Percentiles rank a stretch among this genome's conserved stretches.
Conservation (phyloP, 2,113 vertebrate genomes). For the Microcebus jonahi region DNA sequence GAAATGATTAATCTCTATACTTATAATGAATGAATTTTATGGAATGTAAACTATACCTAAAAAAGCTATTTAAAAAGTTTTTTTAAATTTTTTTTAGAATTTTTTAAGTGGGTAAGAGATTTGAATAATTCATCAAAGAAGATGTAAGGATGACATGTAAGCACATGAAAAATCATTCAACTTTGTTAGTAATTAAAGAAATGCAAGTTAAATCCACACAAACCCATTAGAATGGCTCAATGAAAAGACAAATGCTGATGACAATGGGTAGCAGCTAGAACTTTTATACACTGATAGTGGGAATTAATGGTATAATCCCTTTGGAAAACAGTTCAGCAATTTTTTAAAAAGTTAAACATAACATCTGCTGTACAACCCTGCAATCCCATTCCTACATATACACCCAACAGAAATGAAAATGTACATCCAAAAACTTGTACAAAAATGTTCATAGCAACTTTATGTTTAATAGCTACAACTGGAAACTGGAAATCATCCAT, state of each 20-base stretch:
- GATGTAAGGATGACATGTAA: neutral
- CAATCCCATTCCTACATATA: neutral
- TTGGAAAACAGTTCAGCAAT: neutral
- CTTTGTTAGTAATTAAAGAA: neutral
- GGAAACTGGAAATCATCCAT: conserved; percentile 4
- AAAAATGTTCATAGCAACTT: neutral
- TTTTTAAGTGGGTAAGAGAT: neutral
- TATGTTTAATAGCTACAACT: neutral
- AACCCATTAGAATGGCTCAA: neutral
- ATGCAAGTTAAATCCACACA: neutral
- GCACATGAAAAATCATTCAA: neutral
- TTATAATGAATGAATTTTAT: neutral
- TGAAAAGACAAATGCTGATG: neutral
- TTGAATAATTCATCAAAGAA: conserved; percentile 14
- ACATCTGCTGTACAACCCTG: neutral
- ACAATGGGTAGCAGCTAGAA: neutral
- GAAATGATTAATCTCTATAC: neutral
- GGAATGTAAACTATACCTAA: neutral
- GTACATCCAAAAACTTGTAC: neutral
- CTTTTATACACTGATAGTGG: neutral
- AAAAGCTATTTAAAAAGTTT: conserved; percentile 4
- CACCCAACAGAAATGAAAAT: conserved; percentile 16
- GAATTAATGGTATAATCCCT: neutral
- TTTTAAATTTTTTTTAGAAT: neutral
- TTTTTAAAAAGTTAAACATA: neutral